Evolutionary conservation across 1,140 invertebrate genomes (phyloP).

Genomic region (Maniola jurtina): DNA sequence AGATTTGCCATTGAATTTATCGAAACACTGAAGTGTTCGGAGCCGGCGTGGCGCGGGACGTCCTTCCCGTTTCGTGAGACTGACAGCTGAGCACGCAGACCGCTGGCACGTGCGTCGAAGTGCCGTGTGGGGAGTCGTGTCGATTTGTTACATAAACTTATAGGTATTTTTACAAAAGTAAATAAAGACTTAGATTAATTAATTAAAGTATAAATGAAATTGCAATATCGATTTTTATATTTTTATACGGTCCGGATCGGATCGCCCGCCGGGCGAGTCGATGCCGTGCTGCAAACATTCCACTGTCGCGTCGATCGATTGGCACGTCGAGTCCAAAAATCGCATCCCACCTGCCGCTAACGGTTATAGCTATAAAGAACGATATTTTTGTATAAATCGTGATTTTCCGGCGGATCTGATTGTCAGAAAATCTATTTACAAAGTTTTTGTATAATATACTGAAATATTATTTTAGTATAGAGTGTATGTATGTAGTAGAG

Average conservation of each 20-base stretch:
- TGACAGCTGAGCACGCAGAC: conserved; percentile 32
- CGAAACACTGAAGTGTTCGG: conserved; percentile 65
- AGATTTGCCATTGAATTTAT: conserved; percentile 77
- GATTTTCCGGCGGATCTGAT: conserved; percentile 56
- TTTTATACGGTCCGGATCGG: conserved; percentile 10
- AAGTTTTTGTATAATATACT: conserved; percentile 70
- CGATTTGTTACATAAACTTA: conserved; percentile 3
- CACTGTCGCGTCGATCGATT: conserved; percentile 62
- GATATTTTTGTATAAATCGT: conserved; percentile 72
- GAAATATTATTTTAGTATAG: conserved; percentile 71
- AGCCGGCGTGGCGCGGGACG: conserved; percentile 32
- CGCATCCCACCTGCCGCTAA: conserved; percentile 61
- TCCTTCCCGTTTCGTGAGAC: conserved; percentile 17
- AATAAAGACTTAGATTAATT: conserved; percentile 47
- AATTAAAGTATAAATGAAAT: conserved; percentile 25
- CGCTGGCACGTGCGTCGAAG: not conserved
- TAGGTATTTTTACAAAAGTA: conserved; percentile 23
- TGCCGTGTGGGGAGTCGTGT: not conserved
- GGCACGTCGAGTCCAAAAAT: conserved; percentile 64
- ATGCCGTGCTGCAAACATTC: conserved; percentile 59
- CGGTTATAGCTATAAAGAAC: conserved; percentile 47
- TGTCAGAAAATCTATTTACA: conserved; percentile 69
- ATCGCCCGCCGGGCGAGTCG: conserved; percentile 9
- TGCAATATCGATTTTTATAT: conserved; percentile 26
- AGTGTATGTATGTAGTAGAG: conserved; percentile 74